phyloP scores from a whole-genome alignment of 2,113 vertebrate genomes.

The Copsychus sechellarum region DNA sequence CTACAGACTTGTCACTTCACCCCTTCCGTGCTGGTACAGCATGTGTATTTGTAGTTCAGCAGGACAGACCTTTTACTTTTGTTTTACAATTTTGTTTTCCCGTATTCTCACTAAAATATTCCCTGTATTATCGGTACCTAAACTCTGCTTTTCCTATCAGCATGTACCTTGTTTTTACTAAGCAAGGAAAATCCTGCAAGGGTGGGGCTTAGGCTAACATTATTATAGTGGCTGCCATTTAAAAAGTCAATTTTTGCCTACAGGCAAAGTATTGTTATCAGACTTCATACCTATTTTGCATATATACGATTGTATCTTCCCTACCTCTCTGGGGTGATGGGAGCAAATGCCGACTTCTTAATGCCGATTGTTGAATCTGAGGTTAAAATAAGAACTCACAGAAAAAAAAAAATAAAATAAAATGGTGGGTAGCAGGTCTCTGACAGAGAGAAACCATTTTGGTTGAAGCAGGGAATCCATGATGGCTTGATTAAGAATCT shows the following conservation, averaged over 20 bases:
- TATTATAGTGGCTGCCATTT: slow-evolving; percentile 47
- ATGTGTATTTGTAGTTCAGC: neutral
- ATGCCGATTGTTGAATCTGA: neutral
- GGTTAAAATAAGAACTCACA: slow-evolving; percentile 13
- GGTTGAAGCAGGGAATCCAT: neutral
- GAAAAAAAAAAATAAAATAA: neutral
- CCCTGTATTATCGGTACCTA: fast-evolving
- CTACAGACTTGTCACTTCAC: neutral
- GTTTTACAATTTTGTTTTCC: neutral
- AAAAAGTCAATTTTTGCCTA: slow-evolving; percentile 68
- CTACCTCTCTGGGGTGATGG: slow-evolving; percentile 30
- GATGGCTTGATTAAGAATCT: neutral
- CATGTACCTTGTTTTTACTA: neutral
- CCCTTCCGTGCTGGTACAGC: neutral
- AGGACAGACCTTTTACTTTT: neutral
- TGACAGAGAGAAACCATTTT: neutral
- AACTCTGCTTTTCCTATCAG: neutral
- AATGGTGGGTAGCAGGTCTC: neutral
- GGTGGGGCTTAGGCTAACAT: neutral
- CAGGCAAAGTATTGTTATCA: slow-evolving; percentile 64
- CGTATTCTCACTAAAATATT: neutral
- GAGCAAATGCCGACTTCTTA: slow-evolving; percentile 51
- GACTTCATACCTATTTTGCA: slow-evolving; percentile 57
- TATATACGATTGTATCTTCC: slow-evolving; percentile 41
- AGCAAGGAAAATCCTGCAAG: slow-evolving; percentile 32